These are phyloP conservation scores for Stratiolaelaps scimitus DNA, from an alignment of 1,140 invertebrate species.

Conservation along the genomic window DNA sequence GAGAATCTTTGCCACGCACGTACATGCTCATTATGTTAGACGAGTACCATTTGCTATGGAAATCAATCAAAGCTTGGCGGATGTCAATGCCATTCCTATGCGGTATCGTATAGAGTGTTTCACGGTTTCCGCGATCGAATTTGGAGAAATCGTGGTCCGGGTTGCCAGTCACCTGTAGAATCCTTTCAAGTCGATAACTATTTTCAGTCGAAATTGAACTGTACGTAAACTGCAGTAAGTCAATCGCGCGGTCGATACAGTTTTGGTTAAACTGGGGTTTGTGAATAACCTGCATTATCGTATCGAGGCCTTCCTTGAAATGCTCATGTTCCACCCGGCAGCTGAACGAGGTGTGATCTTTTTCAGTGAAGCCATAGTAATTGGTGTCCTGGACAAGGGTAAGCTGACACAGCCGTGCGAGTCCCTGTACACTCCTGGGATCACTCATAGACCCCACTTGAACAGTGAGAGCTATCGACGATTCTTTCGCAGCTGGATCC, in stretches of 20 bases:
- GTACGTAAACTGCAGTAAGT: conserved; percentile 89
- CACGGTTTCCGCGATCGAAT: conserved; percentile 65
- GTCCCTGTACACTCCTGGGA: conserved; percentile 67
- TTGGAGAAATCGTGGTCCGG: conserved; percentile 68
- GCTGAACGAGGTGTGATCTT: conserved; percentile 81
- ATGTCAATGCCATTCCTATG: conserved; percentile 64
- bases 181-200: conserved; percentile 68
- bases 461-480: conserved; percentile 61
- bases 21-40: conserved; percentile 79
- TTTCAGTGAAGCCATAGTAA: conserved; percentile 81
- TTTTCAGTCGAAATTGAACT: conserved; percentile 82
- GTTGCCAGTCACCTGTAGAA: conserved; percentile 65
- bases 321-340: conserved; percentile 77
- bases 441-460: conserved; percentile 43
- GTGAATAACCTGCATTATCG: conserved; percentile 90
- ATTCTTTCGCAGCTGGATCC: conserved; percentile 80
- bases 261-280: conserved; percentile 75
- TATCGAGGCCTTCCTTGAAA: conserved; percentile 64
- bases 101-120: conserved; percentile 66
- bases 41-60: conserved; percentile 84
- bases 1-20: conserved; percentile 71
- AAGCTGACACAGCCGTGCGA: conserved; percentile 94
- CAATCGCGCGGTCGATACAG: conserved; percentile 78
- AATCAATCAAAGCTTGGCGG: conserved; percentile 70
- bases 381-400: conserved; percentile 87